phyloP scores from a whole-genome alignment of 2,797 vertebrate genomes.

The Spizella passerina region DNA sequence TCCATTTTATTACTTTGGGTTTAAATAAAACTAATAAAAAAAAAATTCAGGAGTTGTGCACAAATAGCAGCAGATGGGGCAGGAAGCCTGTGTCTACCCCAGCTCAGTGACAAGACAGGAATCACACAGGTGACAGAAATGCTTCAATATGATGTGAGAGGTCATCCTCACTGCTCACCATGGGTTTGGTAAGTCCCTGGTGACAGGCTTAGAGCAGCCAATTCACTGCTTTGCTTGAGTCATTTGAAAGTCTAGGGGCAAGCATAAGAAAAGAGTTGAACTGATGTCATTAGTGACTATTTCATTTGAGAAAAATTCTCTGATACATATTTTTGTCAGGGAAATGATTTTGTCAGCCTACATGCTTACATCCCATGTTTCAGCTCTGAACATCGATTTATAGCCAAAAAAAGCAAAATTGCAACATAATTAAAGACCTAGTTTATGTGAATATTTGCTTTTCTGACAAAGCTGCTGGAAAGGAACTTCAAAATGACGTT shows the following conservation, averaged over 20 bases:
- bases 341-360: neutral
- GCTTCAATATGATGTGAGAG: neutral
- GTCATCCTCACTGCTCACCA: neutral
- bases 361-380: constrained; percentile 10
- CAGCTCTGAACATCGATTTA: neutral
- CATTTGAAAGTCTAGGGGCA: neutral
- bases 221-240: neutral
- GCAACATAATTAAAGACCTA: neutral
- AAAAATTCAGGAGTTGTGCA: neutral
- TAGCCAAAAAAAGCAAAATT: neutral
- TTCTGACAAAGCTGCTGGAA: neutral
- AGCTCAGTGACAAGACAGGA: neutral
- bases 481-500: neutral
- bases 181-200: neutral
- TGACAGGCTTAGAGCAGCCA: neutral
- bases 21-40: neutral
- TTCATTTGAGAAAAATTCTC: neutral
- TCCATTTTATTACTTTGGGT: neutral
- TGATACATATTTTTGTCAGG: neutral
- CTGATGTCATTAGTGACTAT: neutral
- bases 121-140: neutral
- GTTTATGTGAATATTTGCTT: neutral
- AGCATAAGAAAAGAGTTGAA: neutral
- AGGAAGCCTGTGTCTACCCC: neutral
- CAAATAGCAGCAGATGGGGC: neutral